Conservation (phyloP, 2,888 invertebrate species). For the Cataglyphis altisquamis region DNA sequence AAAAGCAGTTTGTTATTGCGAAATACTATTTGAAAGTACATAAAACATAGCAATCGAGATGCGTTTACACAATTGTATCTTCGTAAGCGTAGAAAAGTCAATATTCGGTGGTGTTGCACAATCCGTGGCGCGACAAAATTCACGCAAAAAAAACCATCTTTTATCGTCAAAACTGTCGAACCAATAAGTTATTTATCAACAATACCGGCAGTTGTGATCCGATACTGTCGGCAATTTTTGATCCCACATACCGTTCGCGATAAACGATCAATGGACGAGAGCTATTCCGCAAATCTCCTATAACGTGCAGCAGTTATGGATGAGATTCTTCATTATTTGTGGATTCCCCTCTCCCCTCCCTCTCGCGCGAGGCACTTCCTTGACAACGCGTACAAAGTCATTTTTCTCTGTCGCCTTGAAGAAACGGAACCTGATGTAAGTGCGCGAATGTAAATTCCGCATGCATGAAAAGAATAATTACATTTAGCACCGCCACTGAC, state of each 20-base stretch:
- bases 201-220: background rate
- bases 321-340: background rate
- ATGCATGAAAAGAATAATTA: constrained; percentile 49
- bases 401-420: constrained; percentile 16
- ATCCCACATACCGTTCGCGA: background rate
- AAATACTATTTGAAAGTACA: constrained; percentile 73
- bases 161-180: background rate
- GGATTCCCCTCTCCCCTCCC: background rate
- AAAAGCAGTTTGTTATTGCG: constrained; percentile 70
- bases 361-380: background rate
- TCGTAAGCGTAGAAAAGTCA: background rate
- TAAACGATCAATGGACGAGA: background rate
- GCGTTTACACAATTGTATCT: background rate
- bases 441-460: constrained; percentile 22
- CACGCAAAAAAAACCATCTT: background rate
- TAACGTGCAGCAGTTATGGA: background rate
- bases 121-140: background rate
- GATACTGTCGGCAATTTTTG: constrained; percentile 5
- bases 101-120: constrained; percentile 2
- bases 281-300: background rate
- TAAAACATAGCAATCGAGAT: constrained; percentile 54
- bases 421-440: constrained; percentile 20
- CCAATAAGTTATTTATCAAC: constrained; percentile 26
- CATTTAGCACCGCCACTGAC: constrained; percentile 43
- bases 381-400: background rate